These are phyloP conservation scores for Perca schrenkii DNA, from an alignment of 2,113 vertebrate genomes.

Conservation along the genomic window DNA sequence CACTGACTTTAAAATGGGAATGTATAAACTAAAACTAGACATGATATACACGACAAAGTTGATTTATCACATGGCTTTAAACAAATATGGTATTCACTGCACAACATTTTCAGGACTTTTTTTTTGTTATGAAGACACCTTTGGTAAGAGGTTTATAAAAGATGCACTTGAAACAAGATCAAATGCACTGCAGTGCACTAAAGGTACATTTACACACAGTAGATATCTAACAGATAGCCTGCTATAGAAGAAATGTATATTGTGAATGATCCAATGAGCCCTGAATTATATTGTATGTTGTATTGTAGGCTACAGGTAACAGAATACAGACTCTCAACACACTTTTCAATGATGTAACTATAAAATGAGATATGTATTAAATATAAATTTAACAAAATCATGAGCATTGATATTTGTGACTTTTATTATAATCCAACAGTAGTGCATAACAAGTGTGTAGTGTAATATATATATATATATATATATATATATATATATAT, in stretches of 20 bases:
- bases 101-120: conserved; percentile 25
- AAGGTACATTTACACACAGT: conserved; percentile 40
- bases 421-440: conserved; percentile 9
- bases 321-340: conserved; percentile 12
- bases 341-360: conserved; percentile 14
- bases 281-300: conserved; percentile 34
- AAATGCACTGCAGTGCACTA: conserved; percentile 36
- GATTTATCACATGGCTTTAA: conserved; percentile 28
- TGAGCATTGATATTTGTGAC: conserved; percentile 36
- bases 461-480: too few relatives aligned
- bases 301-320: too few relatives aligned
- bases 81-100: conserved; percentile 26
- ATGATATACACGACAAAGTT: neutral
- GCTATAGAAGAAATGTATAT: conserved; percentile 16
- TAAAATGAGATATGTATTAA: conserved; percentile 26
- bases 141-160: conserved; percentile 66
- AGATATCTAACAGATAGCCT: conserved; percentile 31
- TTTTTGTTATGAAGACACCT: conserved; percentile 70
- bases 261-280: conserved; percentile 23
- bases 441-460: conserved; percentile 28
- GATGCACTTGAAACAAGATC: conserved; percentile 51
- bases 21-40: conserved; percentile 2
- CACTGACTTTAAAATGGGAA: neutral
- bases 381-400: conserved; percentile 29
- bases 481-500: too few relatives aligned